phyloP scores from a whole-genome alignment of 64 coral and sea anemone species.

The Anthopleura sola region DNA sequence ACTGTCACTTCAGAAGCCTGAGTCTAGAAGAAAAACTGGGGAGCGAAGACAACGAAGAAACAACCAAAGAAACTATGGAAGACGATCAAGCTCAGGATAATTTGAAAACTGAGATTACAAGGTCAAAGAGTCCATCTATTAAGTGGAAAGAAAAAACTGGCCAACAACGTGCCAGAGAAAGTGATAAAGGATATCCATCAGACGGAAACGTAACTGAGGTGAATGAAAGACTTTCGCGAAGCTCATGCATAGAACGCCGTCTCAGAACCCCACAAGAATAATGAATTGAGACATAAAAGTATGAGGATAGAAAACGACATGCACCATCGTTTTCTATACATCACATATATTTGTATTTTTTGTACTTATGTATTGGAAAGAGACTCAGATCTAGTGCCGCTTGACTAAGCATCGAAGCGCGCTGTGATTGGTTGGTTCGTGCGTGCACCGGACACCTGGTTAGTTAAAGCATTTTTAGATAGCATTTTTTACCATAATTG shows the following conservation, averaged over 20 bases:
- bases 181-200: background rate
- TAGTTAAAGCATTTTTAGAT: too few relatives aligned
- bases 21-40: background rate
- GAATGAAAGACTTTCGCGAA: background rate
- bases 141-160: background rate
- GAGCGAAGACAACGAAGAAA: background rate
- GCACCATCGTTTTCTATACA: too few relatives aligned
- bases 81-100: background rate
- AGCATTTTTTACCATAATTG: too few relatives aligned
- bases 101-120: background rate
- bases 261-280: background rate
- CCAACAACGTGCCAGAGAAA: background rate
- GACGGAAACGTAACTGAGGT: background rate
- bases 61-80: background rate
- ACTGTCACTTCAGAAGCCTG: background rate
- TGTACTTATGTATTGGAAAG: too few relatives aligned
- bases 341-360: too few relatives aligned
- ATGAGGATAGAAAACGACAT: too few relatives aligned
- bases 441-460: too few relatives aligned
- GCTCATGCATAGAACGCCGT: background rate
- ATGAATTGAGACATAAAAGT: background rate
- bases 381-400: too few relatives aligned
- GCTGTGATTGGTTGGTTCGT: too few relatives aligned
- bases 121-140: background rate
- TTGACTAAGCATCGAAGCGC: too few relatives aligned